These are phyloP conservation scores for Gymnothorax javanicus DNA, from an alignment of 2,797 vertebrate species.

Conservation along the genomic window DNA sequence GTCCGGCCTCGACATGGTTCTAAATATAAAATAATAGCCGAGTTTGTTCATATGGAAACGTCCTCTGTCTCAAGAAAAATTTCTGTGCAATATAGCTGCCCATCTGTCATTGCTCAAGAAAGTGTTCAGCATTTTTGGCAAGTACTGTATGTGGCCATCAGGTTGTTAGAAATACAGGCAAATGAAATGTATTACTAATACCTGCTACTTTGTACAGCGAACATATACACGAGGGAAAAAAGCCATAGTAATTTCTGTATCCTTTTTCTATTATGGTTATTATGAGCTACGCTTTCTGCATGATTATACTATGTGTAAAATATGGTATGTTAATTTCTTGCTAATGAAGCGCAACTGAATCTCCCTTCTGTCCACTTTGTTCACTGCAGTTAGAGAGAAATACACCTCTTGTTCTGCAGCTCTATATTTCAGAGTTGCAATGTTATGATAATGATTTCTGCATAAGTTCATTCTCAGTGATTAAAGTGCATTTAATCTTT, in stretches of 20 bases:
- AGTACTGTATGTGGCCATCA: background rate
- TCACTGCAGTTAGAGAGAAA: background rate
- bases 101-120: background rate
- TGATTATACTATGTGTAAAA: background rate
- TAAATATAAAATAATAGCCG: background rate
- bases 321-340: background rate
- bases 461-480: background rate
- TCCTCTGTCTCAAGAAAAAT: background rate
- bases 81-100: background rate
- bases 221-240: background rate
- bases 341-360: background rate
- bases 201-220: background rate
- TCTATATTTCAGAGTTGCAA: background rate
- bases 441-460: background rate
- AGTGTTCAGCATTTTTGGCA: background rate
- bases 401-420: background rate
- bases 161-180: background rate
- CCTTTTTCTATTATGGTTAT: background rate
- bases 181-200: background rate
- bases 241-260: background rate
- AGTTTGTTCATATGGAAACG: conserved; percentile 56
- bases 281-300: background rate
- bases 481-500: background rate
- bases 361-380: background rate
- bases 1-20: conserved; percentile 18